Evolutionary conservation across 2,888 invertebrate species (phyloP), one percentile per base, ranked within the genome.

Genomic region (Malthinus seriepunctatus): DNA sequence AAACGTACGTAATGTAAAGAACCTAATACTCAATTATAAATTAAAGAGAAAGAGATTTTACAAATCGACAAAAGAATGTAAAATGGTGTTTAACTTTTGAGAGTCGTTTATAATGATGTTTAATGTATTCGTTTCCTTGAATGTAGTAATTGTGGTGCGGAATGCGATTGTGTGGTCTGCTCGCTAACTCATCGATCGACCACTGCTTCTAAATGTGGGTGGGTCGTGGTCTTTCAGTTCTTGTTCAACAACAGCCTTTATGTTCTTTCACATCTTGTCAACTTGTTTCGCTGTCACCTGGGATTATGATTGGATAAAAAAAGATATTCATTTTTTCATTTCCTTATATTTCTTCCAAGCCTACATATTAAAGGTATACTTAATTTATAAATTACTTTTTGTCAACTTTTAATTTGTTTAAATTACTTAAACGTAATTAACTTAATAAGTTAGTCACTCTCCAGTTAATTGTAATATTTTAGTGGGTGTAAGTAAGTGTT

Each of bases 141-240:
- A 15, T 37, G 45, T 52, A 32, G 46, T 35, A 52, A 46, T 52
- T 52, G 38, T 35, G 37, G 52, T 10, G 37, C 38, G 34, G 46
- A 52, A 52, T 52, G 52, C 52, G 33, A 45, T 52, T 52, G 52
- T 52, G 52, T 52, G 52, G 52, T 52, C 52, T 45, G 52, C 46
- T 52, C 52, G 54, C 47, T 48, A 47, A 46, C 48, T 48, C 48
- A 54, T 54, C 54, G 54, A 54, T 54, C 54, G 39, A 46, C 52
- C 42, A 35, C 54, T 52, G 31, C 54, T 54, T 46, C 38, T 47
- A 48, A 48, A 37, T 34, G 54, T 54, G 54, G 54, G 54, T 46
- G 54, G 46, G 54, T 54, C 54, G 54, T 48, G 48, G 48, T 48
- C 48, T 47, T 12, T 46, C 45, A 35, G 37, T 54, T 54, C 54